Conservation (phyloP, 2,113 vertebrate species). For the Mystacornis crossleyi region DNA sequence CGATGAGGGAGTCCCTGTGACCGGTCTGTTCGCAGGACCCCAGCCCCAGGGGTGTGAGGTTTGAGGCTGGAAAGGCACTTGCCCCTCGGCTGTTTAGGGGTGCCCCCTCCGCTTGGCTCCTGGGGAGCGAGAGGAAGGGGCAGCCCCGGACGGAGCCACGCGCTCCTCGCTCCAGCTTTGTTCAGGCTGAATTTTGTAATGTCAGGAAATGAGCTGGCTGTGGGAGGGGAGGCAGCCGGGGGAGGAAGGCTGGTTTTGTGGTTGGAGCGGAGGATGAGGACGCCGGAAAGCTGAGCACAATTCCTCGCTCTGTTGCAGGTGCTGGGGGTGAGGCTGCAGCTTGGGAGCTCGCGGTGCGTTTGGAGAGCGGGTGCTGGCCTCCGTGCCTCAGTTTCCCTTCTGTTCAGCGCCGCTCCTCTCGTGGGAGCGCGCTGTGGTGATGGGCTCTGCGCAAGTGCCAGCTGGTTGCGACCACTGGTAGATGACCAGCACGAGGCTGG, state of each 20-base stretch:
- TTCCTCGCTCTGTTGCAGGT: background rate
- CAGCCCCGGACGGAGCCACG: background rate
- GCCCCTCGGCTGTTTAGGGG: rapidly evolving
- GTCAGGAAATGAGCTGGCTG: conserved; percentile 59
- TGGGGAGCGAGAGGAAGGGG: rapidly evolving
- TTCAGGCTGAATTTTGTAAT: conserved; percentile 16
- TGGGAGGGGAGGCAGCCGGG: conserved; percentile 20
- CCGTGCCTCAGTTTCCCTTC: conserved; percentile 15
- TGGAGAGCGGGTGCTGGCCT: background rate
- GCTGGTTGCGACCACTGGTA: rapidly evolving
- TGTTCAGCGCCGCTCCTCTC: rapidly evolving
- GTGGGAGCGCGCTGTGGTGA: background rate
- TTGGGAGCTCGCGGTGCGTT: rapidly evolving
- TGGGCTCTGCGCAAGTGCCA: background rate
- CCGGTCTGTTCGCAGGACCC: rapidly evolving
- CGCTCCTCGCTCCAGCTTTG: background rate
- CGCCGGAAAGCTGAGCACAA: background rate
- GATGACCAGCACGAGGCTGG: background rate
- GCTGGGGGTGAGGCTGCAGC: background rate
- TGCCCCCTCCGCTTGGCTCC: rapidly evolving
- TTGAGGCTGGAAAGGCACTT: background rate
- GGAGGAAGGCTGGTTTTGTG: conserved; percentile 41
- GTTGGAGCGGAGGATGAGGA: conserved; percentile 14
- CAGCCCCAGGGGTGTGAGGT: rapidly evolving
- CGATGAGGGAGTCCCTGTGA: background rate